phyloP scores from a whole-genome alignment of 2,888 invertebrate species.

The Aporophyla nigra region DNA sequence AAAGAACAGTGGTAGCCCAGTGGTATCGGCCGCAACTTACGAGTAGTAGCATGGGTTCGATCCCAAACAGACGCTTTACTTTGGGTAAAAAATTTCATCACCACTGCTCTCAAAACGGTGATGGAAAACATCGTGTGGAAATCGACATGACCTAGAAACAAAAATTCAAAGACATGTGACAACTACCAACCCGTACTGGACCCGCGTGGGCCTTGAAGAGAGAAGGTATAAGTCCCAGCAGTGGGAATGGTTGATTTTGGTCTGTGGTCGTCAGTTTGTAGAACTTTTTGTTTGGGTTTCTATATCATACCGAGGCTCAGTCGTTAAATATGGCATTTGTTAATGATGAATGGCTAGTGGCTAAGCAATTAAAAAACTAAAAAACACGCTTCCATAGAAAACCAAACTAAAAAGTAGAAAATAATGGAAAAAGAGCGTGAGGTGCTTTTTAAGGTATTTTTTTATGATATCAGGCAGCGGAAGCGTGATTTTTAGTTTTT shows the following conservation, averaged over 20 bases:
- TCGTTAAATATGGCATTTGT: neutral
- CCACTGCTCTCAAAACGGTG: neutral
- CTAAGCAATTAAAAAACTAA: too few relatives aligned
- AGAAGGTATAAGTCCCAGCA: neutral
- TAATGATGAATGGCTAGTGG: too few relatives aligned
- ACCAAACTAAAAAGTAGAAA: too few relatives aligned
- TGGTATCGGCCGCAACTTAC: neutral
- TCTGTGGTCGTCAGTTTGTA: neutral
- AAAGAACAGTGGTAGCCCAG: neutral
- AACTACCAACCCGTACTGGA: neutral
- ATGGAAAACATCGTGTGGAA: neutral
- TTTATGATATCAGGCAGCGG: too few relatives aligned
- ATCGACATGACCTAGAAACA: neutral
- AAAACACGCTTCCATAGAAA: too few relatives aligned
- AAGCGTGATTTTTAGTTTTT: too few relatives aligned
- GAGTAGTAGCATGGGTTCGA: neutral
- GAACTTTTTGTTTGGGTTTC: neutral
- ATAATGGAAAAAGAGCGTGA: too few relatives aligned
- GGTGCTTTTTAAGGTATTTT: too few relatives aligned
- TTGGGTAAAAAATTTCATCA: neutral
- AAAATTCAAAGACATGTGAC: neutral
- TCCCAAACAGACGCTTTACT: neutral
- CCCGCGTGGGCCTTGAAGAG: neutral
- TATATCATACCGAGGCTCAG: neutral
- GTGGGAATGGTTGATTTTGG: neutral